Conservation (phyloP, 2,888 invertebrate genomes). For the Meandrusa payeni region DNA sequence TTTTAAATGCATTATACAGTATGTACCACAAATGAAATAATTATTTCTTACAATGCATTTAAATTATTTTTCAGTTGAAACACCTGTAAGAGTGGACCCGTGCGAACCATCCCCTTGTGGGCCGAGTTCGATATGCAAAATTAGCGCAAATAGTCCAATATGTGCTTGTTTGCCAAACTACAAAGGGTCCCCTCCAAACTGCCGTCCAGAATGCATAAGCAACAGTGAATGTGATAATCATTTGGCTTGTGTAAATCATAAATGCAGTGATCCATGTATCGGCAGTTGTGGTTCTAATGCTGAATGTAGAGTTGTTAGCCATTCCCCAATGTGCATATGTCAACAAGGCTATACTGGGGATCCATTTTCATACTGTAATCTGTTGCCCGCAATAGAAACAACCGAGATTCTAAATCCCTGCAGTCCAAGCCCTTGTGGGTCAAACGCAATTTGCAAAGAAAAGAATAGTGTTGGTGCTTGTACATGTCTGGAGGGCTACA, state of each 20-base stretch:
- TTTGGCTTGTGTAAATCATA: conserved; percentile 87
- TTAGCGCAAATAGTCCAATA: conserved; percentile 84
- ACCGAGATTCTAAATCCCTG: conserved; percentile 80
- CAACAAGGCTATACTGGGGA: conserved; percentile 85
- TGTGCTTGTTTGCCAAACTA: conserved; percentile 87
- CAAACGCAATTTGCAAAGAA: conserved; percentile 82
- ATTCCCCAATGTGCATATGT: conserved; percentile 88
- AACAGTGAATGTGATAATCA: conserved; percentile 87
- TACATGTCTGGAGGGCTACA: conserved; percentile 82
- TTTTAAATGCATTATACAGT: no score
- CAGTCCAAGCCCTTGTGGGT: conserved; percentile 83
- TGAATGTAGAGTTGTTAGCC: conserved; percentile 88
- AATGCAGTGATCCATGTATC: conserved; percentile 88
- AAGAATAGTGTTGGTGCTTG: conserved; percentile 84
- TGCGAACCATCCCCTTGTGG: conserved; percentile 90
- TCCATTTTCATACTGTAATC: conserved; percentile 85
- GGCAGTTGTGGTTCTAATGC: conserved; percentile 87
- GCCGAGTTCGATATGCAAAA: conserved; percentile 86
- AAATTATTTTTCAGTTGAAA: conserved; percentile 29
- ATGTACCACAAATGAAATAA: no score
- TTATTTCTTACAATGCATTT: no score
- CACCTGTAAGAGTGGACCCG: conserved; percentile 66
- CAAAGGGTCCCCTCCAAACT: conserved; percentile 87
- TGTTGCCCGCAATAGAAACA: conserved; percentile 51
- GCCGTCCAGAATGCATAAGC: conserved; percentile 89